Evolutionary conservation across 2,888 invertebrate species (phyloP).

Genomic region (Cataglyphis albicans): DNA sequence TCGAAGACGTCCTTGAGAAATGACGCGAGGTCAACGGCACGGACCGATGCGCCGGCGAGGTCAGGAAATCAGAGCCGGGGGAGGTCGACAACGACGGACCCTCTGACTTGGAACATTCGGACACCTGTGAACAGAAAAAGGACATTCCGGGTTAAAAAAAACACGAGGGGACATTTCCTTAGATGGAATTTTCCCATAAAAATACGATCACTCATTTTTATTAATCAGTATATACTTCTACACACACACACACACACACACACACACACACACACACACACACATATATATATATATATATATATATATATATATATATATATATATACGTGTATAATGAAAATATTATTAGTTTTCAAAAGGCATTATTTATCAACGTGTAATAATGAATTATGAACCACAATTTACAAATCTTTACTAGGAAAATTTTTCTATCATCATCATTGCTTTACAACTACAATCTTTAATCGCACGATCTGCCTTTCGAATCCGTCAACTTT

Average conservation of each 20-base stretch:
- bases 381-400: background rate
- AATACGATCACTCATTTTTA: background rate
- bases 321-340: no score
- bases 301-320: no score
- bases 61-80: constrained; percentile 88
- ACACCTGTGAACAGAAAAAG: constrained; percentile 86
- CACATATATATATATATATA: no score
- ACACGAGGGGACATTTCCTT: background rate
- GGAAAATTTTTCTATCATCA: constrained; percentile 18
- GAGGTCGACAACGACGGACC: constrained; percentile 91
- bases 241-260: no score
- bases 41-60: constrained; percentile 89
- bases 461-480: constrained; percentile 2
- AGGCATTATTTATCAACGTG: constrained; percentile 1
- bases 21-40: constrained; percentile 90
- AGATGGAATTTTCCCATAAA: background rate
- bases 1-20: constrained; percentile 88
- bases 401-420: background rate
- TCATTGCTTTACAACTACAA: background rate
- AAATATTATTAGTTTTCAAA: background rate
- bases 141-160: constrained; percentile 5
- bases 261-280: no score
- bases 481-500: constrained; percentile 28
- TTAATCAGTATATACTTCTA: background rate
- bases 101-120: constrained; percentile 91